Evolutionary conservation across 2,888 invertebrate genomes (phyloP).

Genomic region (Drosophila vallismaia): DNA sequence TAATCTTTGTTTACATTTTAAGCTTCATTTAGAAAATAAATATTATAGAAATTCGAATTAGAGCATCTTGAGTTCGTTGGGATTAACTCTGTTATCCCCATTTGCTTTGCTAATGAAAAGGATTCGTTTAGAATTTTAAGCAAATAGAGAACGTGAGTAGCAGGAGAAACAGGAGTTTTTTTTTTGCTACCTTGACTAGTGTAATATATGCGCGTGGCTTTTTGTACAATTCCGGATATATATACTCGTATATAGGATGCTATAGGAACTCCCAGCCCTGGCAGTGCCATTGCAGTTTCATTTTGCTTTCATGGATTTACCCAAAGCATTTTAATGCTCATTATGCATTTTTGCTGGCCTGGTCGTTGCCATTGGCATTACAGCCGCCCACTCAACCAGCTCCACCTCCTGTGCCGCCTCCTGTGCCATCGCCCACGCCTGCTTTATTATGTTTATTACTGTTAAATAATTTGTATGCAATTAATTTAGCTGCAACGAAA

Average conservation of each 20-base stretch:
- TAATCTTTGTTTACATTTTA: neutral
- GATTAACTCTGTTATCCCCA: constrained; percentile 6
- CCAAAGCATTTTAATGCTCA: constrained; percentile 76
- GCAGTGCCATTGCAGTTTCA: constrained; percentile 73
- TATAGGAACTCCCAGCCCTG: constrained; percentile 42
- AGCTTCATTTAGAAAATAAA: no score
- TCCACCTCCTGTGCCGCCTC: neutral
- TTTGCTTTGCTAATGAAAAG: constrained; percentile 72
- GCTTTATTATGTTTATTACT: constrained; percentile 78
- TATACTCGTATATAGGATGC: constrained; percentile 4
- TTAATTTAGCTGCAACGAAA: constrained; percentile 67
- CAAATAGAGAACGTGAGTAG: constrained; percentile 79
- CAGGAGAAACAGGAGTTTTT: constrained; percentile 38
- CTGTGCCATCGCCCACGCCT: constrained; percentile 26
- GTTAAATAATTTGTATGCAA: constrained; percentile 80
- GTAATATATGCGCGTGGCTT: constrained; percentile 18
- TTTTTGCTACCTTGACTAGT: constrained; percentile 26
- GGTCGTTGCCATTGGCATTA: constrained; percentile 52
- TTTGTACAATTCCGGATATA: constrained; percentile 43
- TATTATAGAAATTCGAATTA: constrained; percentile 1
- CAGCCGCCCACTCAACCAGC: constrained; percentile 19
- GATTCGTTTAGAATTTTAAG: constrained; percentile 79
- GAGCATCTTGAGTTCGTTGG: constrained; percentile 24
- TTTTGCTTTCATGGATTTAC: constrained; percentile 49
- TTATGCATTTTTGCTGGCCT: constrained; percentile 75